Base-by-base conservation (phyloP, 2,797 vertebrate species). In the Sebastolobus alascanus region DNA sequence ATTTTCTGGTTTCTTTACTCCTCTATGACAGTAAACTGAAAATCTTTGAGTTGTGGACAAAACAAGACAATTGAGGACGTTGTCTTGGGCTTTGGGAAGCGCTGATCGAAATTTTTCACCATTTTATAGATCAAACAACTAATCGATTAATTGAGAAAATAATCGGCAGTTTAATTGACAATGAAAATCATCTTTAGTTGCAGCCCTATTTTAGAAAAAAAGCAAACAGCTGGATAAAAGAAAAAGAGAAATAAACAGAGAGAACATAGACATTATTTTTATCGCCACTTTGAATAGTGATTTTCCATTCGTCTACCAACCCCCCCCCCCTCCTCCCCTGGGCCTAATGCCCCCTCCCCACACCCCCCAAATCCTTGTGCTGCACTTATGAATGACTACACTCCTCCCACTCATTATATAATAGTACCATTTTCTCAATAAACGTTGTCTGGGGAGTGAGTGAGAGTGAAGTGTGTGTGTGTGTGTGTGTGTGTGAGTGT, bases 371-470 rank as follows among this genome's bases (percentile, higher is more conserved):
- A 77, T 83, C 87, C 78, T 84, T 25, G 2, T 83, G 82, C 68
- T 68, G 27, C 64, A 80, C 85, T 88, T 84, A 84, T 90, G 85
- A 91, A 89, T 90, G 84, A 82, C 75, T 79, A 76, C 75, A 74
- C 83, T 84, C 86, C 87, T 86, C 84, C 79, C 79, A 81, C 79
- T 77, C 27, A 76, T 90, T 89, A 91, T 82, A 84, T 90, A 89
- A 91, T 59, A 61, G 80, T 31, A 80, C 74, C 79, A 58, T 91
- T 90, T 80, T 87, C 86, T 90, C 81, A 89, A 89, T 87, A 89
- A 90, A 78, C 29, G 7, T 73, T 61, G 78, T 83, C 71, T 74
- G 18, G 73, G 77, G 70, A 80, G 52, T 56, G 63, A 74, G 64
- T 50, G 68, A 68, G 61, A 83, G 55, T 63, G 80, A 69, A 59